Conservation (phyloP, 2,113 vertebrate genomes). For the Neofelis nebulosa region DNA sequence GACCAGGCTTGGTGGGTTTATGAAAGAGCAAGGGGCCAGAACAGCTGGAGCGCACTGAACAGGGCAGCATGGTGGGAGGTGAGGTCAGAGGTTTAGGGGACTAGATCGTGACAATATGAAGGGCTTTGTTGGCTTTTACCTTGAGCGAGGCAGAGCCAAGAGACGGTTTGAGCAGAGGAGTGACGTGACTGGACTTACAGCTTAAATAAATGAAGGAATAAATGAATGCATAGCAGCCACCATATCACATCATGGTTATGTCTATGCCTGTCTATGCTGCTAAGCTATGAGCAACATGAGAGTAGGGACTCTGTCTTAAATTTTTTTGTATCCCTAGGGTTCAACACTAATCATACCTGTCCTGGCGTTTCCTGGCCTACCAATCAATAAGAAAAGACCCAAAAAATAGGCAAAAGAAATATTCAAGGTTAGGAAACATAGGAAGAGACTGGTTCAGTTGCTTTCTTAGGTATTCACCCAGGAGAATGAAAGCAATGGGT, state of each 20-base stretch:
- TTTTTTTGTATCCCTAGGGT: neutral
- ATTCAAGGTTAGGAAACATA: neutral
- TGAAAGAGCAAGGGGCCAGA: rapidly evolving
- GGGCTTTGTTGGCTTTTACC: neutral
- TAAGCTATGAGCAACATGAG: neutral
- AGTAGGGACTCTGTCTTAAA: neutral
- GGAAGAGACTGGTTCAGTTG: neutral
- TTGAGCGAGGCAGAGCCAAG: neutral
- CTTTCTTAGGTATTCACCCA: neutral
- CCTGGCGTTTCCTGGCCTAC: neutral
- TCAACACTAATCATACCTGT: neutral
- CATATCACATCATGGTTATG: neutral
- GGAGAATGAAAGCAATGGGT: neutral
- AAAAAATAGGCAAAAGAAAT: slow-evolving; percentile 11
- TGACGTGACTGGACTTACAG: neutral
- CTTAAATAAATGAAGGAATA: neutral
- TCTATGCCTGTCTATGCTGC: neutral
- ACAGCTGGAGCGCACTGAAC: rapidly evolving
- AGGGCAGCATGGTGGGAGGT: neutral
- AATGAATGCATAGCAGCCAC: neutral
- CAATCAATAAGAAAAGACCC: neutral
- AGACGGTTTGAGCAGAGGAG: neutral
- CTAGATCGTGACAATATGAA: rapidly evolving
- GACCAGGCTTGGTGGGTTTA: too few species aligned
- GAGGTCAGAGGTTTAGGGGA: neutral